Base-by-base conservation (phyloP, 1,140 invertebrate genomes). In the Aphelenchoides avenae region DNA sequence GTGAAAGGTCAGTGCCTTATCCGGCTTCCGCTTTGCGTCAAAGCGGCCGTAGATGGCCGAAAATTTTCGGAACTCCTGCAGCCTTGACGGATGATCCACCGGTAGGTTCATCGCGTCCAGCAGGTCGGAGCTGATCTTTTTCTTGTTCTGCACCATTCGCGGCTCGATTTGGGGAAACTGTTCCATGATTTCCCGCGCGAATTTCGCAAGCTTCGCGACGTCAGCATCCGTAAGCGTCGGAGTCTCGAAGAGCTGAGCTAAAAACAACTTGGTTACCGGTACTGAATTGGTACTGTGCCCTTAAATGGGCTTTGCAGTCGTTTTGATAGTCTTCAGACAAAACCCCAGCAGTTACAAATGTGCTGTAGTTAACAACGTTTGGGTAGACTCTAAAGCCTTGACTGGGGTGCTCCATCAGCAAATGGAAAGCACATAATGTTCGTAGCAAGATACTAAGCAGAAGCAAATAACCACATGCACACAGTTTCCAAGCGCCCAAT, bases 1-100 rank as follows among this genome's bases (percentile, higher is more conserved):
- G 79, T 97, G 92, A 44, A 94, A 79, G 1, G 91, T 95, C 43
- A 97, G 82, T 1, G 91, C 90, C 78, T 95, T 95, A 78, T 93
- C 89, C 1, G 89, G 88, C 56, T 91, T 90, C 70, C 92, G 81
- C 78, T 95, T 95, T 72, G 91, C 93, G 78, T 96, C 91, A 77
- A 94, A 94, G 26, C 82, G 57, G 2, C 91, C 91, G 77, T 96
- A 97, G 71, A 97, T 96, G 11, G 91, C 89, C 13, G 91, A 88
- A 78, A 90, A 96, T 78, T 91, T 91, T 70, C 92, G 84, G 61
- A 96, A 89, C 76, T 80, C 0, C 88, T 89, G 80, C 91, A 89
- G 20, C 26, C 60, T 61, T 13, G 33, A 15, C 5, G 61, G 59
- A 29, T 61, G 11, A 48, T 85, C 85, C 68, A 90, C 88, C 5